These are phyloP conservation scores for Achroia grisella DNA, from an alignment of 1,140 invertebrate genomes.

Conservation along the genomic window DNA sequence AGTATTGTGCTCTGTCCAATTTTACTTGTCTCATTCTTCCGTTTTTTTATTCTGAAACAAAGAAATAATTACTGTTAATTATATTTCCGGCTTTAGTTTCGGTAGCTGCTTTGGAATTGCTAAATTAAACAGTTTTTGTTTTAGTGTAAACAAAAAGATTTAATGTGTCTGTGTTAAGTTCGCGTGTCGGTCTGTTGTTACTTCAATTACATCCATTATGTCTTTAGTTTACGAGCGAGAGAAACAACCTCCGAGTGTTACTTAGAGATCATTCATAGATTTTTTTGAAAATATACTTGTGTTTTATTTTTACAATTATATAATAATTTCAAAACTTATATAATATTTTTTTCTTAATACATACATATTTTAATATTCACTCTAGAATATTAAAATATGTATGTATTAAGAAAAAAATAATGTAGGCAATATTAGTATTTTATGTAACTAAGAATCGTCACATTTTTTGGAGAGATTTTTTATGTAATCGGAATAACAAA, in stretches of 20 bases:
- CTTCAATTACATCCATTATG: constrained; percentile 44
- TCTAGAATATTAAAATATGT: too few species aligned
- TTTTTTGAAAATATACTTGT: too few species aligned
- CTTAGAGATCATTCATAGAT: too few species aligned
- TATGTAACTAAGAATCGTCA: too few species aligned
- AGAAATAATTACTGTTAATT: constrained; percentile 29
- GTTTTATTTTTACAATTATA: too few species aligned
- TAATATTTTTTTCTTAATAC: too few species aligned
- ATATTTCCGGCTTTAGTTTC: constrained; percentile 25
- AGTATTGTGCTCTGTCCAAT: constrained; percentile 8
- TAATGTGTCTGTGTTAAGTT: constrained; percentile 34
- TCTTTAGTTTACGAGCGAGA: constrained; percentile 40
- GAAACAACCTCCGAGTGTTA: constrained; percentile 12
- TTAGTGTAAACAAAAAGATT: constrained; percentile 23
- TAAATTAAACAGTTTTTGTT: constrained; percentile 29
- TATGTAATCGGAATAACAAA: too few species aligned
- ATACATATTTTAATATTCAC: too few species aligned
- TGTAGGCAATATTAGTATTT: too few species aligned
- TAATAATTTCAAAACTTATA: too few species aligned
- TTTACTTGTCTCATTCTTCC: constrained; percentile 27
- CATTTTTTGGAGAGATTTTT: too few species aligned
- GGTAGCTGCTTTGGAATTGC: constrained; percentile 31
- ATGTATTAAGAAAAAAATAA: too few species aligned
- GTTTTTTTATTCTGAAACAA: constrained; percentile 49
- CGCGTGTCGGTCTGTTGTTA: constrained; percentile 33